Evolutionary conservation across 2,888 invertebrate genomes (phyloP).

Genomic region (Noctua janthe): DNA sequence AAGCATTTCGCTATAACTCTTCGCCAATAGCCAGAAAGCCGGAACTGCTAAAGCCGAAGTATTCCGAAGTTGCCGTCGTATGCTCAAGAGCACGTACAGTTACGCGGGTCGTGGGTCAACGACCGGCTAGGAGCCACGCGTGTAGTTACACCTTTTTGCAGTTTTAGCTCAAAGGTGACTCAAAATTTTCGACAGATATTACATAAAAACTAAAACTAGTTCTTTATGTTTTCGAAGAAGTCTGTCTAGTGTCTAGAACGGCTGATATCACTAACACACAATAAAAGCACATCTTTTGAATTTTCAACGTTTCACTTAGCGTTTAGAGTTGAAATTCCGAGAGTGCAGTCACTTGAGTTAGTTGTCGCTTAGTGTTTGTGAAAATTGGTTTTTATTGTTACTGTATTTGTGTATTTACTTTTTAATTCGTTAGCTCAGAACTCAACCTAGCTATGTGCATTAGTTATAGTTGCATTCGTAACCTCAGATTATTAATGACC

Average conservation of each 20-base stretch:
- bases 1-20: conserved; percentile 49
- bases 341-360: not conserved
- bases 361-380: not conserved
- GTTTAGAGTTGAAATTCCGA: not conserved
- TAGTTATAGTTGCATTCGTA: not conserved
- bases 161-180: conserved; percentile 48
- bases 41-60: conserved; percentile 67
- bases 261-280: not conserved
- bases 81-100: conserved; percentile 72
- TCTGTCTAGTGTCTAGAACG: conserved; percentile 2
- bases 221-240: conserved; percentile 19
- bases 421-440: not conserved
- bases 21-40: conserved; percentile 52
- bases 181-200: conserved; percentile 21
- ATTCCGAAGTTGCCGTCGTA: conserved; percentile 62
- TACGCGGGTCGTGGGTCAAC: conserved; percentile 78
- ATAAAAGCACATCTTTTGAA: not conserved
- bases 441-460: not conserved
- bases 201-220: conserved; percentile 28
- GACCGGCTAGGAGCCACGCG: conserved; percentile 65
- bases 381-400: not conserved
- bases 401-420: not conserved
- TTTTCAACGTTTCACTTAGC: not conserved
- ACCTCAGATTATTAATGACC: not conserved
- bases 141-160: conserved; percentile 51